Evolutionary conservation across 2,113 vertebrate genomes (phyloP), one percentile per base, ranked within the genome.

Genomic region (Desmodus rotundus): DNA sequence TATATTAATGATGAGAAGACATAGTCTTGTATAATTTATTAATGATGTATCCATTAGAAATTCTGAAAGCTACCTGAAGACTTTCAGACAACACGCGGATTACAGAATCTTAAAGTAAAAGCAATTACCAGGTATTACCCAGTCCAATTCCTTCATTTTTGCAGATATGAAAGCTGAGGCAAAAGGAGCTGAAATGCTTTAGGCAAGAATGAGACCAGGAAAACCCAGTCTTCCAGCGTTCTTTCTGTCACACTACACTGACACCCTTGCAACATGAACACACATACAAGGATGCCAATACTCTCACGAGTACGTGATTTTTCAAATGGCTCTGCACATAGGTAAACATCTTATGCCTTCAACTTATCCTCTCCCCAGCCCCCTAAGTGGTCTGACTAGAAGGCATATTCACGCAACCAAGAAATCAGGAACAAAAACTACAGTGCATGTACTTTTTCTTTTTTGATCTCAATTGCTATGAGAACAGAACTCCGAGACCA

Each of bases 31-130:
- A 50, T 50, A 76, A 77, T 63, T 78, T 72, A 84, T 87, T 90
- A 65, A 65, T 77, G 20, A 73, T 43, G 15, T 70, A 76, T 67
- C 47, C 36, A n/a, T 63, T 95, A 93, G 94, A 94, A 89, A 80
- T 56, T 67, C 63, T 19, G 15, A 77, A 86, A 82, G 36, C 28
- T 86, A 52, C 43, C 36, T 78, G 54, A 5, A 94, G 41, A 89
- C 77, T 84, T 89, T 68, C 43, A 89, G 38, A 95, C 8, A 91
- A 88, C 20, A 33, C n/a, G 89, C 2, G 91, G 17, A 61, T 86
- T 63, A 95, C 1, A 88, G 81, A 80, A 81, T 76, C 76, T 84
- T 65, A 54, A 87, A 77, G 50, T 50, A 93, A 93, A 93, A 43
- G n/a, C 52, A 76, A 11, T 14, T n/a, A 91, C 72, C 52, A 47